These are phyloP conservation scores for Octodon degus DNA, from an alignment of 2,113 vertebrate genomes.

Conservation along the genomic window DNA sequence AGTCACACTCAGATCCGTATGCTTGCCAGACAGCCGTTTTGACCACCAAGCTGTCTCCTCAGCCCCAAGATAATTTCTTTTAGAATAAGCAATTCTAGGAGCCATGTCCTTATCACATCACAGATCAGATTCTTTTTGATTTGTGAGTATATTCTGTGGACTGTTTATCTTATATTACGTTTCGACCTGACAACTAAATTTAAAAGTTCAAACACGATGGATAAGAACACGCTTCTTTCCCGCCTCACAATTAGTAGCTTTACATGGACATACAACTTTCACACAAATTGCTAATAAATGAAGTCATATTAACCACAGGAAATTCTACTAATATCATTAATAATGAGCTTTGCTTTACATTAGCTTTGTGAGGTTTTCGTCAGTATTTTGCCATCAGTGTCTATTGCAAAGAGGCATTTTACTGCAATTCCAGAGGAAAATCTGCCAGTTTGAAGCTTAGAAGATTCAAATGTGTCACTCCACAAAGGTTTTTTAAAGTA, in stretches of 20 bases:
- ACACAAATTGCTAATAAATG: conserved; percentile 44
- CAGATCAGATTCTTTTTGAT: background rate
- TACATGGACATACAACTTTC: background rate
- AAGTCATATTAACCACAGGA: background rate
- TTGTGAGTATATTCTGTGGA: background rate
- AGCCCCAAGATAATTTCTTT: background rate
- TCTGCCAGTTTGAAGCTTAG: conserved; percentile 22
- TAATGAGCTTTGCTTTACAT: conserved; percentile 35
- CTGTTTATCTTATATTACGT: conserved; percentile 33
- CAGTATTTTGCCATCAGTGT: conserved; percentile 42
- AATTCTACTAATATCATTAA: conserved; percentile 12
- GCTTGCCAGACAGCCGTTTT: too few relatives aligned
- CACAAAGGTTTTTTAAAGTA: conserved; percentile 36
- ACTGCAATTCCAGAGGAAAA: conserved; percentile 39
- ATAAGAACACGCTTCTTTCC: conserved; percentile 13
- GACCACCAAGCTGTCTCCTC: too few relatives aligned
- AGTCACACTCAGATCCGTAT: too few relatives aligned
- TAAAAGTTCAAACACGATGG: conserved; percentile 42
- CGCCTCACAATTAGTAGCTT: conserved; percentile 15
- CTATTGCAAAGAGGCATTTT: conserved; percentile 53
- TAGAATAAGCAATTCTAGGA: conserved; percentile 18
- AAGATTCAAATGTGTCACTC: conserved; percentile 19
- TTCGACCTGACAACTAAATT: conserved; percentile 50
- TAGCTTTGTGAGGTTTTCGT: conserved; percentile 47
- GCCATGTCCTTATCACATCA: background rate